These are phyloP conservation scores for Cephus cinctus DNA, from an alignment of 1,140 invertebrate species.

Conservation along the genomic window DNA sequence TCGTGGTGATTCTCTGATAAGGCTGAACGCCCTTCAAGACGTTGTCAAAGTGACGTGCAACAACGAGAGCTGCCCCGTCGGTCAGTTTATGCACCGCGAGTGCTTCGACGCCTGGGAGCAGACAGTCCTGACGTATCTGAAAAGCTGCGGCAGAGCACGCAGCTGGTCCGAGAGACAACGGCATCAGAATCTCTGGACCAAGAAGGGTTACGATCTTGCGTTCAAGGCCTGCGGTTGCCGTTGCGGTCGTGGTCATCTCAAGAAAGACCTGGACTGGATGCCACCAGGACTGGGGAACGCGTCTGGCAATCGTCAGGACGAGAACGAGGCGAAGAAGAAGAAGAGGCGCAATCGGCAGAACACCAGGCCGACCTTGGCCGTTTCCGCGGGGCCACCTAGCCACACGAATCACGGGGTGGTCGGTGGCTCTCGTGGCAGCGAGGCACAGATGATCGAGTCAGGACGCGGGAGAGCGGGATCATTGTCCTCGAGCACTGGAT, in stretches of 20 bases:
- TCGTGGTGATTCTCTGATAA: slow-evolving; percentile 65
- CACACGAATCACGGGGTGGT: slow-evolving; percentile 39
- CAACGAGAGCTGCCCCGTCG: slow-evolving; percentile 85
- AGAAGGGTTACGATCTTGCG: slow-evolving; percentile 94
- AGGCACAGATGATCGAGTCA: slow-evolving; percentile 43
- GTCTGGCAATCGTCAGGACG: slow-evolving; percentile 49
- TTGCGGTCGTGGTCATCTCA: slow-evolving; percentile 86
- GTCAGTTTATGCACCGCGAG: slow-evolving; percentile 91
- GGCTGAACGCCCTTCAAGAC: slow-evolving; percentile 72
- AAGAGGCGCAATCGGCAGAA: slow-evolving; percentile 68
- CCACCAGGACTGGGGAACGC: slow-evolving; percentile 61
- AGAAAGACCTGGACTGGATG: slow-evolving; percentile 92
- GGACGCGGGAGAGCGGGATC: slow-evolving; percentile 63
- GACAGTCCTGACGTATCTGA: slow-evolving; percentile 81
- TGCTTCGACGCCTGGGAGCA: slow-evolving; percentile 95
- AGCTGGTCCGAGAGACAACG: slow-evolving; percentile 93
- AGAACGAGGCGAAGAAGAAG: slow-evolving; percentile 69
- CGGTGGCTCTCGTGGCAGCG: slow-evolving; percentile 35
- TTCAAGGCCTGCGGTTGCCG: slow-evolving; percentile 87
- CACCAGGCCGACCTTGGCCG: slow-evolving; percentile 60
- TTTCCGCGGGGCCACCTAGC: slow-evolving; percentile 48
- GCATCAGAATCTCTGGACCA: slow-evolving; percentile 94
- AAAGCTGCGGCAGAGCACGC: slow-evolving; percentile 84
- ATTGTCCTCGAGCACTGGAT: slow-evolving; percentile 65
- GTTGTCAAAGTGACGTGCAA: slow-evolving; percentile 90